Conservation (phyloP, 2,888 invertebrate species). For the Cephus pygmeus region DNA sequence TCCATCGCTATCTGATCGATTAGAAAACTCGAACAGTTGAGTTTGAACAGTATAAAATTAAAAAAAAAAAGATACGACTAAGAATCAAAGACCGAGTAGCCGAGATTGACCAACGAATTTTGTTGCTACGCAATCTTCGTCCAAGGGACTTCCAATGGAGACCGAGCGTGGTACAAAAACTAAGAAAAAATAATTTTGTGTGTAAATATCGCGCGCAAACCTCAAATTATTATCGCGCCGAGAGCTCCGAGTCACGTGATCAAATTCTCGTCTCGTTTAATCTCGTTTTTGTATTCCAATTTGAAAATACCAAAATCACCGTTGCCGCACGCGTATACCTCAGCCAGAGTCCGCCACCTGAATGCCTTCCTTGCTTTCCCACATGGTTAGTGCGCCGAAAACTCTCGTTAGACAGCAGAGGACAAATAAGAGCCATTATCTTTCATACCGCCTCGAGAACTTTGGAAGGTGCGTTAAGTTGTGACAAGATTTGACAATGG, state of each 20-base stretch:
- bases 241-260: neutral
- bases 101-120: conserved; percentile 6
- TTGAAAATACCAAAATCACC: neutral
- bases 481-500: conserved; percentile 65
- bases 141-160: neutral
- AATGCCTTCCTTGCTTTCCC: neutral
- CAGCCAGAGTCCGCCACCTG: neutral
- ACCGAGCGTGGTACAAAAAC: neutral
- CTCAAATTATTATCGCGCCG: neutral
- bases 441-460: conserved; percentile 53
- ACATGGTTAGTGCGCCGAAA: neutral
- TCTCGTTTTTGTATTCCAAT: neutral
- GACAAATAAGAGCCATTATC: neutral
- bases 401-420: neutral
- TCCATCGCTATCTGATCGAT: neutral
- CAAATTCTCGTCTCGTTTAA: neutral
- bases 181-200: neutral
- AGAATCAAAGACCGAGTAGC: neutral
- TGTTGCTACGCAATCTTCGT: conserved; percentile 18
- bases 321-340: neutral
- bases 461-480: conserved; percentile 68
- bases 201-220: neutral
- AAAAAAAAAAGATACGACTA: neutral
- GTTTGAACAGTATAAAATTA: neutral
- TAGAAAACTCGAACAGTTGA: neutral